Conservation (phyloP, 2,888 invertebrate species). For the Nematopogon swammerdamellus region DNA sequence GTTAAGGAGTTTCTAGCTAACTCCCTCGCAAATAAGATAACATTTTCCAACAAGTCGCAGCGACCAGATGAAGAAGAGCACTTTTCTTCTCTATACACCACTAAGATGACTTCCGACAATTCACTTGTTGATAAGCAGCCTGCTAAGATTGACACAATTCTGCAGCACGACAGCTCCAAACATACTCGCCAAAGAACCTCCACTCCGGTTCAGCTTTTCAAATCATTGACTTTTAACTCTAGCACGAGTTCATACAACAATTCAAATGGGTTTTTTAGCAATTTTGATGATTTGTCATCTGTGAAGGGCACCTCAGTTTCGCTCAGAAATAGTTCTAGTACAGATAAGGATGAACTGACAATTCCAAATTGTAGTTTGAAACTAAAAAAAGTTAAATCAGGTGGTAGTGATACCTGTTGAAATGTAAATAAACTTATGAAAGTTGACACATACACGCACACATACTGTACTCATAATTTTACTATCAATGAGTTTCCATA, state of each 20-base stretch:
- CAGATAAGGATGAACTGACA: slow-evolving; percentile 46
- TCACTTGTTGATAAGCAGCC: slow-evolving; percentile 14
- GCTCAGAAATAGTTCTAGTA: slow-evolving; percentile 39
- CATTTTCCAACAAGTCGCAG: slow-evolving; percentile 35
- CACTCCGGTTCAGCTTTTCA: slow-evolving; percentile 53
- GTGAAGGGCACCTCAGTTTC: slow-evolving; percentile 49
- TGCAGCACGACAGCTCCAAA: slow-evolving; percentile 19
- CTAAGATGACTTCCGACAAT: slow-evolving; percentile 38
- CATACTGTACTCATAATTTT: no score
- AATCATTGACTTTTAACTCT: slow-evolving; percentile 38
- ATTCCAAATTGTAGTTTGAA: slow-evolving; percentile 46
- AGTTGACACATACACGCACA: no score
- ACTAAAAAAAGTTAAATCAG: slow-evolving; percentile 29
- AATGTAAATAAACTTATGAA: no score
- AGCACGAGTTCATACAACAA: slow-evolving; percentile 44
- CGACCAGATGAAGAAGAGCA: slow-evolving; percentile 27
- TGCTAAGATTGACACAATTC: slow-evolving; percentile 26
- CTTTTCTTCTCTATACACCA: slow-evolving; percentile 40
- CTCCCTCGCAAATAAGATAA: slow-evolving; percentile 42
- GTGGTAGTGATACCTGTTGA: slow-evolving; percentile 40
- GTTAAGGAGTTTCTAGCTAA: slow-evolving; percentile 48
- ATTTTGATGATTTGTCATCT: slow-evolving; percentile 54
- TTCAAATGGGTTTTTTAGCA: slow-evolving; percentile 47
- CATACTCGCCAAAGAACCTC: slow-evolving; percentile 46
- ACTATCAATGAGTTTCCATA: no score